phyloP scores from a whole-genome alignment of 1,140 invertebrate species.

The Pseudomyrmex dendroicus region DNA sequence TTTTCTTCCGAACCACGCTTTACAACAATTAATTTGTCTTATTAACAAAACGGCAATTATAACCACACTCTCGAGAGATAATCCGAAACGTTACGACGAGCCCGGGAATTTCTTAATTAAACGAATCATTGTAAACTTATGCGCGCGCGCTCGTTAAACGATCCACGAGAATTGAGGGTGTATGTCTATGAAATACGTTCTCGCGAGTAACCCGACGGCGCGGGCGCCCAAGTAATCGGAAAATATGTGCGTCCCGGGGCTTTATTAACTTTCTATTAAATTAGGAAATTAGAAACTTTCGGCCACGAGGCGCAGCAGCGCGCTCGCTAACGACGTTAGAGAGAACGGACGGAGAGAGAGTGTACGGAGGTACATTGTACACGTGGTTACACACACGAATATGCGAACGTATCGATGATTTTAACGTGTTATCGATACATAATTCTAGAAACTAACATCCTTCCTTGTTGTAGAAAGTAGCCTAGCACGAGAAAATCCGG shows the following conservation, averaged over 20 bases:
- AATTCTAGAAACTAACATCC: background rate
- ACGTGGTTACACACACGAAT: background rate
- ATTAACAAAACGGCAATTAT: background rate
- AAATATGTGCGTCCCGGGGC: conserved; percentile 49
- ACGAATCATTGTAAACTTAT: conserved; percentile 31
- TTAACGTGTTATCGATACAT: background rate
- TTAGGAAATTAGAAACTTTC: conserved; percentile 58
- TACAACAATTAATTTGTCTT: background rate
- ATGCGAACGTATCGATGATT: background rate
- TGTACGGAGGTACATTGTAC: too few relatives aligned
- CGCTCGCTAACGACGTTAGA: background rate
- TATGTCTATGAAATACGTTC: conserved; percentile 34
- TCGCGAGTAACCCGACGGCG: conserved; percentile 21
- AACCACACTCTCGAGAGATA: background rate
- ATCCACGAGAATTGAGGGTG: conserved; percentile 11
- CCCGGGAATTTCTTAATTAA: conserved; percentile 37
- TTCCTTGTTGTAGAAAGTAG: background rate
- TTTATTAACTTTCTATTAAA: conserved; percentile 58
- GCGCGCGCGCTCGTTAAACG: conserved; percentile 15
- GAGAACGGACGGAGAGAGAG: background rate
- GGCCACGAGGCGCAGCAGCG: background rate
- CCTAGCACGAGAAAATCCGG: background rate
- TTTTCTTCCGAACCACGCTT: too few relatives aligned
- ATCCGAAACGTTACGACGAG: conserved; percentile 28
- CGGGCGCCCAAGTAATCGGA: conserved; percentile 38